phyloP scores from a whole-genome alignment of 2,797 vertebrate genomes.

The Emys orbicularis region DNA sequence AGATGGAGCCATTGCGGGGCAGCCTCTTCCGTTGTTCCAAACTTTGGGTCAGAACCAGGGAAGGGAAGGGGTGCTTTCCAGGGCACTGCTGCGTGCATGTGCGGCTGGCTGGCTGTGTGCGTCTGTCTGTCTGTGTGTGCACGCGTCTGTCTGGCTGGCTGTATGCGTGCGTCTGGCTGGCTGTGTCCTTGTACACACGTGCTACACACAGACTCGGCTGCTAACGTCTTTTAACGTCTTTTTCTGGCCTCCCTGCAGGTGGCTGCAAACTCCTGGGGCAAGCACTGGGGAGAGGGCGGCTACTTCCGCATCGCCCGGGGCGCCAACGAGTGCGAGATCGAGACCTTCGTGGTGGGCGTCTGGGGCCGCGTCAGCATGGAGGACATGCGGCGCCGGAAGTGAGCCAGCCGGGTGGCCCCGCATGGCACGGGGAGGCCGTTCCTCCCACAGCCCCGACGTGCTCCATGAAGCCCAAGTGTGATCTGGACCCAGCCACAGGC shows the following conservation, averaged over 20 bases:
- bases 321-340: slow-evolving; percentile 95
- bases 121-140: no score
- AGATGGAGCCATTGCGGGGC: no score
- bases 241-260: slow-evolving; percentile 77
- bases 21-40: no score
- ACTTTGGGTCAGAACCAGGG: no score
- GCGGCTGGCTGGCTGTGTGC: no score
- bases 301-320: slow-evolving; percentile 95
- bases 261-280: slow-evolving; percentile 97
- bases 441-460: not conserved
- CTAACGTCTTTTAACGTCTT: rapidly evolving
- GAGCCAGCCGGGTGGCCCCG: not conserved
- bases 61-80: no score
- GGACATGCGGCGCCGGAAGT: slow-evolving; percentile 88
- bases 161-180: no score
- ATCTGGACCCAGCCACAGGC: not conserved
- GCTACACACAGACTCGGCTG: rapidly evolving
- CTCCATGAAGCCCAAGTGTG: not conserved
- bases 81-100: no score
- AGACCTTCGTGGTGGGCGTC: slow-evolving; percentile 93
- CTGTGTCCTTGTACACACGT: no score
- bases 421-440: not conserved
- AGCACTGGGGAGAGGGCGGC: slow-evolving; percentile 93
- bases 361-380: slow-evolving; percentile 96
- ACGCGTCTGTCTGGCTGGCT: no score